Conservation (phyloP, 2,888 invertebrate genomes). For the Macrosiphum euphorbiae region DNA sequence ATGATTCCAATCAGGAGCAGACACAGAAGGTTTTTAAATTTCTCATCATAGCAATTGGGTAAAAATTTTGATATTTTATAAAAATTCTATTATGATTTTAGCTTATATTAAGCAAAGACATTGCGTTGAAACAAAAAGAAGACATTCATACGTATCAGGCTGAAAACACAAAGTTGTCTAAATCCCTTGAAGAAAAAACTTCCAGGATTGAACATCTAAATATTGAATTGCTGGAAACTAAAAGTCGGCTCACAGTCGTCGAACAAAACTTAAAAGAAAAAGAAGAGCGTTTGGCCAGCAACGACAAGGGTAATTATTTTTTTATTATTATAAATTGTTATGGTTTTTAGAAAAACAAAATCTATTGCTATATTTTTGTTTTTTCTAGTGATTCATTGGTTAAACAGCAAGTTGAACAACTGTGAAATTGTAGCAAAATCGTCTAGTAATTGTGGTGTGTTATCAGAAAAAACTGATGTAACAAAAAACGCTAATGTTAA, state of each 20-base stretch:
- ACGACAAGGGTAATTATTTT: slow-evolving; percentile 52
- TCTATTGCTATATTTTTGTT: background rate
- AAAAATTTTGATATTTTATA: background rate
- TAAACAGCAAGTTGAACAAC: slow-evolving; percentile 58
- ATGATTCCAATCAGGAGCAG: slow-evolving; percentile 56
- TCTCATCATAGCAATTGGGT: background rate
- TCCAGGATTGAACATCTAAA: slow-evolving; percentile 16
- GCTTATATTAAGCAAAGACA: slow-evolving; percentile 57
- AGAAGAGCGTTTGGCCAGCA: slow-evolving; percentile 56
- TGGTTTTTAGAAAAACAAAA: background rate
- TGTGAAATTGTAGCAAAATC: slow-evolving; percentile 58
- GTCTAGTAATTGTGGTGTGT: slow-evolving; percentile 41
- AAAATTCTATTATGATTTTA: background rate
- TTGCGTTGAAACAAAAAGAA: slow-evolving; percentile 59
- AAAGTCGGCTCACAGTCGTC: background rate
- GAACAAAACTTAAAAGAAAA: slow-evolving; percentile 60
- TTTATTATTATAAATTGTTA: background rate
- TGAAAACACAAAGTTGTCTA: slow-evolving; percentile 44
- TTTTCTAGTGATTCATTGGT: slow-evolving; percentile 51
- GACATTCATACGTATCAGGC: slow-evolving; percentile 36
- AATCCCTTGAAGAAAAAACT: slow-evolving; percentile 47
- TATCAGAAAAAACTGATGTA: slow-evolving; percentile 45
- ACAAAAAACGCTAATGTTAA: slow-evolving; percentile 40
- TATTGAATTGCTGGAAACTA: slow-evolving; percentile 42
- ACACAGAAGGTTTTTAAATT: slow-evolving; percentile 49